These are phyloP conservation scores for Ciconia stormi DNA, from an alignment of 2,113 vertebrate genomes.

Conservation along the genomic window DNA sequence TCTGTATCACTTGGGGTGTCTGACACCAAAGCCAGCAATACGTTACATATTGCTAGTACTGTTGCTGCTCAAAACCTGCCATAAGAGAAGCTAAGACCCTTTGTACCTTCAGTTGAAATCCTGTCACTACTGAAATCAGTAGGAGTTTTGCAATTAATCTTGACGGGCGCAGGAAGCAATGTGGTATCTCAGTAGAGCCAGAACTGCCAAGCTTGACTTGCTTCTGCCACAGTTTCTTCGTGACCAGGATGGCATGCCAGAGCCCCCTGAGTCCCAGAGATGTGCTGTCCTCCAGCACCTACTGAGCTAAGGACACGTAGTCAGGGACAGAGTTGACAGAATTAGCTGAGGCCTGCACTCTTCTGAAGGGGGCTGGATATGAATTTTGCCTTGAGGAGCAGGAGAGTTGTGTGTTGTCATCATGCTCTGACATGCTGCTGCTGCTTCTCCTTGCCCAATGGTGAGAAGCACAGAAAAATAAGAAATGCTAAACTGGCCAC, in stretches of 20 bases:
- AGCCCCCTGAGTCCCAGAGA: not conserved
- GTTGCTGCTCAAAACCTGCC: not conserved
- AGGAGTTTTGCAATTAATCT: not conserved
- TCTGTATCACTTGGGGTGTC: too few relatives aligned
- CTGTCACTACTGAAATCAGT: not conserved
- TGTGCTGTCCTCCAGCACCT: not conserved
- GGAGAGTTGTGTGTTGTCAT: not conserved
- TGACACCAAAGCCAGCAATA: not conserved
- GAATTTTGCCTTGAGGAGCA: not conserved
- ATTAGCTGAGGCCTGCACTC: not conserved
- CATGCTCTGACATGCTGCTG: not conserved
- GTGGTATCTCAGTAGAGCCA: not conserved
- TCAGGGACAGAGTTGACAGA: not conserved
- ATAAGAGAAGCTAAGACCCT: not conserved
- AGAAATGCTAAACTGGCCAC: not conserved
- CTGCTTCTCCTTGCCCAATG: not conserved
- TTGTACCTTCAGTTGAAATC: fast-evolving
- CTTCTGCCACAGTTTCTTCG: not conserved
- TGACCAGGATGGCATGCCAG: not conserved
- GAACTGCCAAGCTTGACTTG: not conserved
- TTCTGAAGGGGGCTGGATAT: not conserved
- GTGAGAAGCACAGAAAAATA: not conserved
- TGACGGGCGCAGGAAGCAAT: not conserved
- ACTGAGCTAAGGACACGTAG: not conserved
- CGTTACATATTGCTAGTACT: not conserved